Conservation (phyloP, 2,888 invertebrate species). For the Cartodere bifasciata region DNA sequence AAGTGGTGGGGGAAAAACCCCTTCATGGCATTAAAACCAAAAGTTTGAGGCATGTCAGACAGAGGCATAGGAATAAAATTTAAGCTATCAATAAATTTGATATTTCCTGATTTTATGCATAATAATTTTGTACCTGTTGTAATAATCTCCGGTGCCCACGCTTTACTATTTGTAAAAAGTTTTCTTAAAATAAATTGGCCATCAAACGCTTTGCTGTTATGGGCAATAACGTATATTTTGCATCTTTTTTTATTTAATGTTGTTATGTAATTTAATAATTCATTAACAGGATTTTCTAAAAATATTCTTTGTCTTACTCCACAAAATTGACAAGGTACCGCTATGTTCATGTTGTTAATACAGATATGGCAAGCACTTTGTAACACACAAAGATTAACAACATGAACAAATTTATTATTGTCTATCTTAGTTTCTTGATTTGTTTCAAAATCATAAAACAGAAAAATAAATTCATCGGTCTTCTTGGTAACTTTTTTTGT, state of each 20-base stretch:
- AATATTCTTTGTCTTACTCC: conserved; percentile 5
- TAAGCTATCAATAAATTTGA: conserved; percentile 12
- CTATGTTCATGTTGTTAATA: conserved; percentile 1
- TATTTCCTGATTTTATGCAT: conserved; percentile 5
- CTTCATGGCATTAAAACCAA: conserved; percentile 8
- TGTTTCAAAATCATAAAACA: conserved; percentile 9
- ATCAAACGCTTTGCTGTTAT: conserved; percentile 12
- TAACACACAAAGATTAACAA: conserved; percentile 7
- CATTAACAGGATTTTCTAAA: conserved; percentile 4
- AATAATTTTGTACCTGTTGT: conserved; percentile 9
- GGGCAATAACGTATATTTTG: conserved; percentile 6
- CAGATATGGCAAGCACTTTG: conserved; percentile 7
- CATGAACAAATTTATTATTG: conserved; percentile 6
- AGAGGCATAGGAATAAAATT: conserved; percentile 10
- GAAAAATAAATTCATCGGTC: conserved; percentile 4
- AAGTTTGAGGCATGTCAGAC: conserved; percentile 10
- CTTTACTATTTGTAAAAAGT: conserved; percentile 2
- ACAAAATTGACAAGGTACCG: neutral
- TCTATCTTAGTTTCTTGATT: conserved; percentile 3
- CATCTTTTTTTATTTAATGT: conserved; percentile 1
- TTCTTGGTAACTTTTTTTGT: neutral
- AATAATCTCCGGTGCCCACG: conserved; percentile 10
- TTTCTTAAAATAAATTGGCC: conserved; percentile 10
- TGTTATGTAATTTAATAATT: conserved; percentile 7
- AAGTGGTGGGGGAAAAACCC: conserved; percentile 18